phyloP scores from a whole-genome alignment of 2,797 vertebrate genomes.

The Mico argentatus region DNA sequence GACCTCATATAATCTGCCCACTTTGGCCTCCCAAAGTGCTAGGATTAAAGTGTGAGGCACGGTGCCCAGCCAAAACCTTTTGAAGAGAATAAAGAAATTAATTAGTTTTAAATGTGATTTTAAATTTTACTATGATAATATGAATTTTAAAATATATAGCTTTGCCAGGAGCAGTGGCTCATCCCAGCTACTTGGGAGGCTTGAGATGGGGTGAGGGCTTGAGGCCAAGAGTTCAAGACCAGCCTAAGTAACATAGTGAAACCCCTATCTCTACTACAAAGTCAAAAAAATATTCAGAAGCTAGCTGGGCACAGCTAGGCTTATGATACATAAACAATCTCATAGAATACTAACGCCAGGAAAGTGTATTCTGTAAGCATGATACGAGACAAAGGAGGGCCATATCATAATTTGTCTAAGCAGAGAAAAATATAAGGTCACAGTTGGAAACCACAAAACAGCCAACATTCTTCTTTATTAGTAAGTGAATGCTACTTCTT shows the following conservation, averaged over 20 bases:
- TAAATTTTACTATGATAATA: neutral
- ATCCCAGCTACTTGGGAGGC: neutral
- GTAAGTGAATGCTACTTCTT: neutral
- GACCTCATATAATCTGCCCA: neutral
- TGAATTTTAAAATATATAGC: neutral
- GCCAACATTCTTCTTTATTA: neutral
- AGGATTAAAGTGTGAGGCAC: neutral
- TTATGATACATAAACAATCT: slow-evolving; percentile 1
- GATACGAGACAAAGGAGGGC: slow-evolving; percentile 32
- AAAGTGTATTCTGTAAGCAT: neutral
- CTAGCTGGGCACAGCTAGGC: neutral
- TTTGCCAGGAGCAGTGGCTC: neutral
- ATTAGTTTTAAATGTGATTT: neutral
- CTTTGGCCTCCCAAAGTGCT: neutral
- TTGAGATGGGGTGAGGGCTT: neutral
- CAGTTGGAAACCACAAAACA: neutral
- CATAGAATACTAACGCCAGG: neutral
- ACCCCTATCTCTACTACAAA: neutral
- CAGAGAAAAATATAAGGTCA: neutral
- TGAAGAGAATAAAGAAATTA: slow-evolving; percentile 11
- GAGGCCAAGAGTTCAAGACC: neutral
- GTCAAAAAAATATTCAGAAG: neutral
- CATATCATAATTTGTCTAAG: slow-evolving; percentile 28
- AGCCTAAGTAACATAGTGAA: neutral
- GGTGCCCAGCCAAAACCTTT: neutral